Conservation (phyloP, 2,888 invertebrate genomes). For the Spodoptera picta region DNA sequence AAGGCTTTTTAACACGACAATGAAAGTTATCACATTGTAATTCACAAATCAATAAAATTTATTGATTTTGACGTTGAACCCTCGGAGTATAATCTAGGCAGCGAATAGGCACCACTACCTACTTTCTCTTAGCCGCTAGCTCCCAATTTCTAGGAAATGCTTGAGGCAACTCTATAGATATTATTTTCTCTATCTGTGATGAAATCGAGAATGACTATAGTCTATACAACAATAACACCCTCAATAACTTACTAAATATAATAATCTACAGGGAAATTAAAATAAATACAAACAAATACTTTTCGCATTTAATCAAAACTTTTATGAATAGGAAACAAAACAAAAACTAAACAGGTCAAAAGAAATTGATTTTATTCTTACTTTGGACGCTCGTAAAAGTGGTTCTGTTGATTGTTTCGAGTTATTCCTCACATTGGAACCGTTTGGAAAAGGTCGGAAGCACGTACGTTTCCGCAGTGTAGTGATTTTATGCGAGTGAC, state of each 20-base stretch:
- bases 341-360: conserved; percentile 37
- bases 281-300: conserved; percentile 5
- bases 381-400: conserved; percentile 48
- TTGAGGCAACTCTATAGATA: too few relatives aligned
- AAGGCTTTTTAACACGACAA: too few relatives aligned
- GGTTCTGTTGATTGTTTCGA: conserved; percentile 61
- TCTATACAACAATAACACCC: too few relatives aligned
- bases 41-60: too few relatives aligned
- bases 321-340: conserved; percentile 28
- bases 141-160: too few relatives aligned
- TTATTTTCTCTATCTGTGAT: too few relatives aligned
- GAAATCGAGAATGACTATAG: too few relatives aligned
- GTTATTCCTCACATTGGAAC: conserved; percentile 24
- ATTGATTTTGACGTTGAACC: too few relatives aligned
- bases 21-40: too few relatives aligned
- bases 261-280: conserved; percentile 1
- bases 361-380: conserved; percentile 53
- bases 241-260: not conserved
- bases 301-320: conserved; percentile 19
- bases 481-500: conserved; percentile 32
- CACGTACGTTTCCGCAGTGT: conserved; percentile 17
- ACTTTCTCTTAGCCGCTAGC: too few relatives aligned
- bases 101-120: too few relatives aligned
- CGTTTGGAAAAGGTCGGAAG: conserved; percentile 14
- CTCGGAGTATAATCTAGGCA: too few relatives aligned